Evolutionary conservation across 2,797 vertebrate species (phyloP), one percentile per base, ranked within the genome.

Genomic region (Oreonectes daqikongensis): DNA sequence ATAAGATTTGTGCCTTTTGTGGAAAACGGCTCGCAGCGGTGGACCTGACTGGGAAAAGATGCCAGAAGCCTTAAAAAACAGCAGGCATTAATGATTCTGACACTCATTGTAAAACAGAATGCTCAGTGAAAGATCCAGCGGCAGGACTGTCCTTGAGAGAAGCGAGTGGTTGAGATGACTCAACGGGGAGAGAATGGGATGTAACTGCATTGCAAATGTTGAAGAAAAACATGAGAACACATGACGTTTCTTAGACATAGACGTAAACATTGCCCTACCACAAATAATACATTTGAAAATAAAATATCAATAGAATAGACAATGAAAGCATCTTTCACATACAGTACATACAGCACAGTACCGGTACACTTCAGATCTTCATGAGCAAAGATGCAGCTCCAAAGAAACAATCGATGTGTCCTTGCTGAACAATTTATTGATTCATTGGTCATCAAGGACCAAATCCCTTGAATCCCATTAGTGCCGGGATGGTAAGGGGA

Each of bases 391-490:
- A 44, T 22, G 50, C 15, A 38, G 28, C n/a, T 32, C 1, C 0
- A 61, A 63, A 46, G 7, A 57, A 44, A 42, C 44, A 67, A 69
- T 74, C 74, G 26, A 55, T 76, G 65, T 59, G 48, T 82, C 80
- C 69, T 76, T 79, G 83, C 63, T 69, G 77, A 79, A 77, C 75
- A 46, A 75, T 79, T 32, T 53, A 87, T 88, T 17, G 83, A 90
- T 87, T 84, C 75, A 79, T 69, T 81, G 71, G 72, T 82, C 85
- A 80, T 82, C 83, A 85, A 81, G 74, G 83, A 61, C 52, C 60
- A 40, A 61, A 69, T 75, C 66, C n/a, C 52, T 38, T 55, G 59
- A 57, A 78, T 77, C 71, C 72, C 57, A 38, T 79, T 44, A 71
- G 24, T 60, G 55, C 48, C n/a, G 57, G 60, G 65, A 26, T 40